Base-by-base conservation (phyloP, 2,888 invertebrate species). In the Synanthedon myopaeformis region DNA sequence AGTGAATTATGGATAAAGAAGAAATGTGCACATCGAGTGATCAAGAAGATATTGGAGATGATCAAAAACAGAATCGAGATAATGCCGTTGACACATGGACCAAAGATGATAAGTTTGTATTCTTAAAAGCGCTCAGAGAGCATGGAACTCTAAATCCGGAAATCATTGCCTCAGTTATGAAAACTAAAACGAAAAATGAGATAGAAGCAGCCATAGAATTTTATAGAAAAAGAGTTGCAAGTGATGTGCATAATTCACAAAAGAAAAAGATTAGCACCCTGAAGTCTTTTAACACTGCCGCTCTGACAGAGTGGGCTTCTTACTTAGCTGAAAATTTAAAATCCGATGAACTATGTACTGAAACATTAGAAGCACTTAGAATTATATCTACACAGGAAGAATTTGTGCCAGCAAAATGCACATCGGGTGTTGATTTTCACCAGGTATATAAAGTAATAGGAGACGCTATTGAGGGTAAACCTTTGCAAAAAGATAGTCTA, bases 381-480 rank as follows among this genome's bases (percentile, higher is more conserved):
- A 58, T 83, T 13, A 79, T 88, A 35, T 83, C 82, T n/a, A 76
- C 84, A 11, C 68, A 76, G 56, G 85, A 86, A 59, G 60, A 71
- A 3, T 71, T 79, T 35, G 82, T 84, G 0, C 4, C 64, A 3
- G 51, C 74, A 2, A 51, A 57, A 1, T 56, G 55, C 3, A 74
- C 76, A 11, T 70, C 70, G 0, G 65, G 70, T 42, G 62, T 83
- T 54, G 75, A 87, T 60, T 80, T 88, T 42, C 70, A 63, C 54
- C 66, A 67, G 13, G 58, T 82, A 11, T 87, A 88, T 57, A 68
- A 74, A 52, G 65, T 70, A 52, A 57, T 88, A 49, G 84, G 84
- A 0, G 77, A 82, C 62, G 79, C 84, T 3, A 65, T 86, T 61
- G 82, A 82, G 59, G 87, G 86, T 0, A 83, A 82, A 65, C 54